Base-by-base conservation (phyloP, 2,888 invertebrate species). In the Eupithecia exiguata region DNA sequence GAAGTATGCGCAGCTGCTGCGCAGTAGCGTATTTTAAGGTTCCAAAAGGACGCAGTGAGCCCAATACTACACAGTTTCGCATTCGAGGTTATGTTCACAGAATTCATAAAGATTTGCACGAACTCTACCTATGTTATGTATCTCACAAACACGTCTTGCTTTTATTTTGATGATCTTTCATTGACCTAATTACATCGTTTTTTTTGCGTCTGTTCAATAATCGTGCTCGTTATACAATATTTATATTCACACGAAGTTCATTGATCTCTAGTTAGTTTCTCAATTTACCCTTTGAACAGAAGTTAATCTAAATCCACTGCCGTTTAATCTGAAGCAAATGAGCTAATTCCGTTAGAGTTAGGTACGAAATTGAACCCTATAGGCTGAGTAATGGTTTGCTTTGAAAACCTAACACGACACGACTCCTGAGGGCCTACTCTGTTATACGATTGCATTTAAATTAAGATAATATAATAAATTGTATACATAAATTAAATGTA, bases 351-450 rank as follows among this genome's bases (percentile, higher is more conserved):
- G 78, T 78, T 81, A 77, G 63, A 75, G 77, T 81, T 82, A 78
- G 76, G 79, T 77, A 78, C 77, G 78, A 81, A 82, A 82, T 82
- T 82, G 80, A 78, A 76, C 74, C 71, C 72, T 79, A 77, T 82
- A 81, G 79, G 67, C 81, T 83, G 77, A 85, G 83, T 84, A 83
- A 85, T 83, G 75, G 79, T 77, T 76, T 74, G 77, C 79, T 79
- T 82, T 82, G 75, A 80, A 21, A 81, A 81, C 81, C 80, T 79
- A 86, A 85, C 89, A 80, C 83, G 85, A 83, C 89, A 88, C 86
- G 88, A 89, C 87, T 88, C 81, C 84, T 85, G 84, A 36, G 38
- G 66, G 66, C 21, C 40, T 66, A 66, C 65, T 65, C 36, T 14
- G 40, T 40, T 14, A 43, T 43, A 38, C 12, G 40, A 43, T 66